Base-by-base conservation (phyloP, 1,140 invertebrate species). In the Onthophagus taurus region DNA sequence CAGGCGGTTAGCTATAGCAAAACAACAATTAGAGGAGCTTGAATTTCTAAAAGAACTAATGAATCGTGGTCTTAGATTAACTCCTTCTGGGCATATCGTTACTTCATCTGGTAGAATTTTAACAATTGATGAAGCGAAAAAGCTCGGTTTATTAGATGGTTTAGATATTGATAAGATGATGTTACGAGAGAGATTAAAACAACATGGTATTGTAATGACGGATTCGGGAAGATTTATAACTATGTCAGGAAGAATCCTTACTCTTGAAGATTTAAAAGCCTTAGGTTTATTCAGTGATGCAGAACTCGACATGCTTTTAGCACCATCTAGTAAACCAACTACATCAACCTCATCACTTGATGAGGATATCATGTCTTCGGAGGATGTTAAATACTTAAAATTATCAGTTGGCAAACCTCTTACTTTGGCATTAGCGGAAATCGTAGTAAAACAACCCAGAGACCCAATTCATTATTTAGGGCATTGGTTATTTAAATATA, bases 381-480 rank as follows among this genome's bases (percentile, higher is more conserved):
- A 58, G 47, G 63, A 65, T 39, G 55, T 59, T 6, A 47, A 51
- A 37, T 67, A 67, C 46, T 49, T 67, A 30, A 65, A 65, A 45
- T 45, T 44, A 11, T 37, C 52, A 11, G 30, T 67, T 11, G 64
- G 63, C 1, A 57, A 52, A 31, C 60, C 64, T 2, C 33, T 67
- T 36, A 55, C 56, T 21, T 42, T 65, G 14, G 64, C 58, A 7
- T 35, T 67, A 33, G 60, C 63, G n/a, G 64, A 67, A 47, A 62
- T 67, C 20, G 59, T 53, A 1, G 51, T 55, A 2, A 55, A 57
- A 42, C 58, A 61, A 45, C 64, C 64, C 4, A 18, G 48, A 24
- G 64, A 67, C 51, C 64, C 64, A 0, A 64, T 67, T 19, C 62
- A 65, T 44, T 67, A 65, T 44, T 42, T 66, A 12, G 63, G 53